A percentile compares a stretch with the other conserved stretches of the same genome.
Conservation (phyloP, 2,797 vertebrate genomes). For the Spinus pinus region DNA sequence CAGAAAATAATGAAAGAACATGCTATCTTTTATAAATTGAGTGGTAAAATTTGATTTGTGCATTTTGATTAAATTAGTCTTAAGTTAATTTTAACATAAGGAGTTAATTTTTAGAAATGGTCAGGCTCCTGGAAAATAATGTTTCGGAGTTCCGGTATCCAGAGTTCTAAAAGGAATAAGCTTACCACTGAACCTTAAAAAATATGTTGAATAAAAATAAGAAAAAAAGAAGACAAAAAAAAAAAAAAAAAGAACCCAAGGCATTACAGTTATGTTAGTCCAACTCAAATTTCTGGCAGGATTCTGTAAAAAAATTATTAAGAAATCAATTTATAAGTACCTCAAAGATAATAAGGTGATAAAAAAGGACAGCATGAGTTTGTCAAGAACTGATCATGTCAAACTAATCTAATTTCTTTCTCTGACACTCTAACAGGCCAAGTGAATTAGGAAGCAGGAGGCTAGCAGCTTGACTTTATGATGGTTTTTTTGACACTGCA, state of each 20-base stretch:
- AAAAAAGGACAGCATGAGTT: slow-evolving; percentile 21
- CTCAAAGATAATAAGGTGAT: slow-evolving; percentile 31
- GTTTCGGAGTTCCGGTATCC: not conserved
- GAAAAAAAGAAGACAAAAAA: rapidly evolving
- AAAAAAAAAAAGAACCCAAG: rapidly evolving
- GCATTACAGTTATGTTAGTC: not conserved
- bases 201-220: not conserved
- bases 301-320: not conserved
- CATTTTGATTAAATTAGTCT: not conserved
- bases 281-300: not conserved
- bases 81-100: not conserved
- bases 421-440: not conserved
- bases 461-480: not conserved
- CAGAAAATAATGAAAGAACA: not conserved
- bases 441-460: not conserved
- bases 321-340: slow-evolving; percentile 1
- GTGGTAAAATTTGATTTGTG: not conserved
- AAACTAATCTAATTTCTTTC: slow-evolving; percentile 26
- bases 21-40: not conserved
- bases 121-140: not conserved
- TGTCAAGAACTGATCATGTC: slow-evolving; percentile 31
- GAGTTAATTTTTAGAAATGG: not conserved
- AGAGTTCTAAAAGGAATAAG: not conserved
- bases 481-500: not conserved
- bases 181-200: not conserved